phyloP scores from a whole-genome alignment of 2,888 invertebrate species.

The Lasioglossum vierecki region DNA sequence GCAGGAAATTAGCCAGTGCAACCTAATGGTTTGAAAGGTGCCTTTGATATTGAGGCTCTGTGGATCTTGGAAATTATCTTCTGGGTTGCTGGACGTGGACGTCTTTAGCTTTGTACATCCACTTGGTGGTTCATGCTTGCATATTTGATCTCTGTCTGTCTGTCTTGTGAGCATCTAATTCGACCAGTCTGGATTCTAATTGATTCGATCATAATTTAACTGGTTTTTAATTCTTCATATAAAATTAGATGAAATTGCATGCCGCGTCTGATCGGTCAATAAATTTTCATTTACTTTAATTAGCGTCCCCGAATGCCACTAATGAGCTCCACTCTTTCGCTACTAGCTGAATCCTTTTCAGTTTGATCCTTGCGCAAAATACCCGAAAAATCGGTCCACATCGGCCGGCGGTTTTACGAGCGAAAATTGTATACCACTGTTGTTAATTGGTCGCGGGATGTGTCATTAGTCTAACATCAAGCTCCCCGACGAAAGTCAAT shows the following conservation, averaged over 20 bases:
- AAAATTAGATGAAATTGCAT: not conserved
- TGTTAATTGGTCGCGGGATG: not conserved
- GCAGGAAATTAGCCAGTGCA: not conserved
- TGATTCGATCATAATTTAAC: not conserved
- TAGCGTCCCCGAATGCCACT: not conserved
- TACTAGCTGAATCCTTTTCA: not conserved
- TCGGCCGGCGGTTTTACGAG: not conserved
- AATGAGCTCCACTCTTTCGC: not conserved
- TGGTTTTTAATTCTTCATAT: not conserved
- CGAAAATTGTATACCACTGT: constrained; percentile 1
- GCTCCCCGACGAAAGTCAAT: not conserved
- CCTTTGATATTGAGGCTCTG: not conserved
- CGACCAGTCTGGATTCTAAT: not conserved
- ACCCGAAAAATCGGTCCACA: not conserved
- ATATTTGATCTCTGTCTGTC: not conserved
- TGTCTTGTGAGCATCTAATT: not conserved
- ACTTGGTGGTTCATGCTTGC: not conserved
- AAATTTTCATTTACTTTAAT: not conserved
- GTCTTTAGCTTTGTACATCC: not conserved
- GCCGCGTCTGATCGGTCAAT: not conserved
- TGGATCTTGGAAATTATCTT: not conserved
- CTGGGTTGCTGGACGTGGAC: not conserved
- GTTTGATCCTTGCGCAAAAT: not conserved
- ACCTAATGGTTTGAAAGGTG: not conserved
- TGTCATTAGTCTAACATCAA: not conserved